These are phyloP conservation scores for Sarcophilus harrisii DNA, from an alignment of 2,797 vertebrate species.

Conservation along the genomic window DNA sequence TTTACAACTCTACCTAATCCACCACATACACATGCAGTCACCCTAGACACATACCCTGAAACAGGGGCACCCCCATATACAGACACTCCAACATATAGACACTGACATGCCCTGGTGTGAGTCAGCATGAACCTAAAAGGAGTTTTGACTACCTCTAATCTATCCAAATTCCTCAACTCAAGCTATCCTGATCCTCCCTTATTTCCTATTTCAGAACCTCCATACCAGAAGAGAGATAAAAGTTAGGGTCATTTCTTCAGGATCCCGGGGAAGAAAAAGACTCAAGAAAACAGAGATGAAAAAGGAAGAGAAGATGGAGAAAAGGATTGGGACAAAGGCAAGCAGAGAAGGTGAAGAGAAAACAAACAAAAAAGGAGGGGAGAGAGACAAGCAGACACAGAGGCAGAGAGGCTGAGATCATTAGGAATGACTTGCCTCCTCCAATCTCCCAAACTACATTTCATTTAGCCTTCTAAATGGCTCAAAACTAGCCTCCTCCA, in stretches of 20 bases:
- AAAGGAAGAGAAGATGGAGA: neutral
- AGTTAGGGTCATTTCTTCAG: neutral
- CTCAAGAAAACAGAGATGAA: neutral
- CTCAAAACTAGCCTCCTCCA: constrained; percentile 40
- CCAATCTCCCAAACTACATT: neutral
- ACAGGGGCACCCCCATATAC: neutral
- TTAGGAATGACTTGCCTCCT: neutral
- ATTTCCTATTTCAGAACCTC: neutral
- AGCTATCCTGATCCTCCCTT: neutral
- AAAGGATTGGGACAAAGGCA: neutral
- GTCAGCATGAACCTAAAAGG: neutral
- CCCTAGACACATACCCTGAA: neutral
- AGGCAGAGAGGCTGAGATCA: neutral
- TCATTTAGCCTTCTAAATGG: neutral
- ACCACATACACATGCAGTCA: neutral
- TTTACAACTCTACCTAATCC: neutral
- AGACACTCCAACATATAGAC: neutral
- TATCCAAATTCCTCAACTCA: constrained; percentile 12
- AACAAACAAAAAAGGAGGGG: neutral
- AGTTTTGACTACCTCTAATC: constrained; percentile 7
- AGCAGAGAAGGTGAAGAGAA: neutral
- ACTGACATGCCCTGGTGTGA: neutral
- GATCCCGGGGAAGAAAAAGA: neutral
- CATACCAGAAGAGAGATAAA: neutral
- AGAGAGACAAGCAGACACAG: neutral